These are phyloP conservation scores for Notothenia rossii DNA, from an alignment of 2,113 vertebrate species.

Conservation along the genomic window DNA sequence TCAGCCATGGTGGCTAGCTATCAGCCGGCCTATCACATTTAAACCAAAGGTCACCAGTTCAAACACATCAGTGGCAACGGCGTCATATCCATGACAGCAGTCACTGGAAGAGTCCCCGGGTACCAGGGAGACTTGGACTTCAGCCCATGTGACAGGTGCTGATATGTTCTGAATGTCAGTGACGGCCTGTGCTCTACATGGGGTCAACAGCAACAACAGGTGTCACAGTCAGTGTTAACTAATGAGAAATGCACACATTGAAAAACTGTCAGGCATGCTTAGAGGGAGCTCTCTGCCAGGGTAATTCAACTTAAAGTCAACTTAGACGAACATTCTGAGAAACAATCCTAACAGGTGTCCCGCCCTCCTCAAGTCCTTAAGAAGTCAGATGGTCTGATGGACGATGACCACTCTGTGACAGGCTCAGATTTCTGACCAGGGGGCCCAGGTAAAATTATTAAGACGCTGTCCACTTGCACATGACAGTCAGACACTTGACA, in stretches of 20 bases:
- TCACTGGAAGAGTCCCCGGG: slow-evolving; percentile 17
- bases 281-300: neutral
- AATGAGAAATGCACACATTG: slow-evolving; percentile 35
- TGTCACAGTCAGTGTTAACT: slow-evolving; percentile 35
- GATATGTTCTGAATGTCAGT: slow-evolving; percentile 43
- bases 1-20: too few relatives aligned
- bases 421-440: slow-evolving; percentile 77
- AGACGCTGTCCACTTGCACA: slow-evolving; percentile 42
- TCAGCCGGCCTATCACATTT: slow-evolving; percentile 8
- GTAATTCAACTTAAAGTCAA: neutral
- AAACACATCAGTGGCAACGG: slow-evolving; percentile 22
- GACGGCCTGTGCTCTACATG: slow-evolving; percentile 1
- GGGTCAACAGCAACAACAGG: slow-evolving; percentile 47
- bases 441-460: slow-evolving; percentile 75
- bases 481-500: slow-evolving; percentile 61
- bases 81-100: slow-evolving; percentile 23
- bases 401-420: slow-evolving; percentile 44
- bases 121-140: slow-evolving; percentile 38
- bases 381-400: slow-evolving; percentile 66
- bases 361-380: slow-evolving; percentile 58
- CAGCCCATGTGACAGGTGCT: slow-evolving; percentile 50
- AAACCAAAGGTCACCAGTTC: slow-evolving; percentile 39
- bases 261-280: slow-evolving; percentile 2
- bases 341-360: slow-evolving; percentile 23
- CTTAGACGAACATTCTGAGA: slow-evolving; percentile 34